Base-by-base conservation (phyloP, 1,140 invertebrate genomes). In the Phocides pigmalion region DNA sequence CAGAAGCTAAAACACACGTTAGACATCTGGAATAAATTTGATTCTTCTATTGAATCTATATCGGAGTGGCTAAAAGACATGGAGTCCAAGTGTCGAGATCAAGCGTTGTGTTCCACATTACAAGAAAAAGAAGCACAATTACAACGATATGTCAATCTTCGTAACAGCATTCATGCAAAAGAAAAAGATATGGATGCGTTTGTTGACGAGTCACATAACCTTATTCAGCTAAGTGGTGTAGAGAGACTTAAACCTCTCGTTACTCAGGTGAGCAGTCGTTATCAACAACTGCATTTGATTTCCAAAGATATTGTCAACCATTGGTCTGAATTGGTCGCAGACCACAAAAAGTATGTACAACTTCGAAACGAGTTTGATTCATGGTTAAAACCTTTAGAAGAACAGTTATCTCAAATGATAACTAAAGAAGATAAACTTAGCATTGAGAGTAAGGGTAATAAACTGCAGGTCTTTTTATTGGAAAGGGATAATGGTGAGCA, bases 221-320 rank as follows among this genome's bases (percentile, higher is more conserved):
- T 99, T 46, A 93, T 98, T 0, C 96, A 98, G 81, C 93, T 95
- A 1, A 97, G 96, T 86, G 95, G 95, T 1, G 96, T 97, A 0
- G 97, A 98, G 68, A 94, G 96, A 50, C 94, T 99, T 3, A 97
- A 98, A 82, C 96, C 96, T 4, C 91, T 98, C 53, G 95, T 98
- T 14, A 96, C 96, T 0, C 97, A 98, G 92, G 95, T 98, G 11
- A 98, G 95, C 72, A 98, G 95, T 76, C 94, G 96, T 74, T 99
- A 98, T 84, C 97, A 98, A 87, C 93, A 96, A 47, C 89, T 99
- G 17, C 95, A 95, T 72, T 93, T 95, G 11, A 90, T 97, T 5
- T 97, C 96, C 65, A 97, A 98, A 92, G 97, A 98, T 86, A 95
- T 97, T 0, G 95, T 98, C 3, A 96, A 95, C 72, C 95, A 97